A percentile compares a stretch with the other conserved stretches of the same genome.
Conservation (phyloP, 1,140 invertebrate species). For the Apocrypta bakeri region DNA sequence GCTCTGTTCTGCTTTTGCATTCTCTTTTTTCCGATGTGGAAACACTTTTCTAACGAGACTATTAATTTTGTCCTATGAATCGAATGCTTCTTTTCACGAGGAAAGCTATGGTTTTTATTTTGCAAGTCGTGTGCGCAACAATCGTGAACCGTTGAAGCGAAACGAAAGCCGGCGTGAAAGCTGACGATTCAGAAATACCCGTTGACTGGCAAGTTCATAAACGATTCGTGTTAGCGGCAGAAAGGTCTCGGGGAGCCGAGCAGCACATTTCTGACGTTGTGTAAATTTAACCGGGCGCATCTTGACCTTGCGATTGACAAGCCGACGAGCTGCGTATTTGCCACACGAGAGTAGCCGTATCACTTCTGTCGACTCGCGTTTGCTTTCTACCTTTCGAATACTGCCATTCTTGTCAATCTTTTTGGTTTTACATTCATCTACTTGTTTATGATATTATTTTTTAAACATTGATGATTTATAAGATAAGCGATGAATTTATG, state of each 20-base stretch:
- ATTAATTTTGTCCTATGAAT: too few relatives aligned
- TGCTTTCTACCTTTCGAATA: background rate
- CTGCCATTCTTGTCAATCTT: background rate
- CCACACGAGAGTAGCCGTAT: background rate
- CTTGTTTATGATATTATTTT: too few relatives aligned
- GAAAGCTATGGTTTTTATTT: too few relatives aligned
- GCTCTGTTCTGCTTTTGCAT: constrained; percentile 19
- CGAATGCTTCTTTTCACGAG: too few relatives aligned
- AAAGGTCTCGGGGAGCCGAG: constrained; percentile 9
- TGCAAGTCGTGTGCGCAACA: background rate
- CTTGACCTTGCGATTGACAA: constrained; percentile 40
- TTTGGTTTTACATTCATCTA: background rate
- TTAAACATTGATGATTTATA: too few relatives aligned
- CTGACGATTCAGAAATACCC: constrained; percentile 32
- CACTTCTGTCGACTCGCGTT: too few relatives aligned
- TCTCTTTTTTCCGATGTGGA: background rate
- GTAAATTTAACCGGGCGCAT: constrained; percentile 35
- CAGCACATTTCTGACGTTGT: constrained; percentile 8
- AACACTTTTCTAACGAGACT: background rate
- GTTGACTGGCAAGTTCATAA: constrained; percentile 19
- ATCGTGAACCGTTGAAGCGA: too few relatives aligned
- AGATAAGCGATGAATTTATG: too few relatives aligned
- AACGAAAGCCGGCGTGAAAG: constrained; percentile 9
- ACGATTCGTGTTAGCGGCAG: constrained; percentile 18
- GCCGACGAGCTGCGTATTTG: background rate